Percentiles rank a stretch among this genome's conserved stretches.
Conservation (phyloP, 2,888 invertebrate genomes). For the Cremastinae sp. region DNA sequence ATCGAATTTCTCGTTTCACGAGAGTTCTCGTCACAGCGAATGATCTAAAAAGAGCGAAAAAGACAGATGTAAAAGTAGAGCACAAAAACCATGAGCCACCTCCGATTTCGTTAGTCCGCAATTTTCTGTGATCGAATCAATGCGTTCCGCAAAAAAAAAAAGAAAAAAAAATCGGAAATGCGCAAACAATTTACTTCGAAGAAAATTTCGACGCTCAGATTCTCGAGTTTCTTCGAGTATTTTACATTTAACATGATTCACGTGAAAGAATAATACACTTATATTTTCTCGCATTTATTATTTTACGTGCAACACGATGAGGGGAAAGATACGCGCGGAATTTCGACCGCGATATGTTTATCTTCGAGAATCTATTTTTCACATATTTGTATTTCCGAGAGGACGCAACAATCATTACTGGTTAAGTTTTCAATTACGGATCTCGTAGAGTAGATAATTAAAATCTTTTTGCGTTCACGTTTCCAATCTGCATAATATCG, state of each 20-base stretch:
- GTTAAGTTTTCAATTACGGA: neutral
- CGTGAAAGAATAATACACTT: neutral
- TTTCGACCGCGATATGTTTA: conserved; percentile 35
- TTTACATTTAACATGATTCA: too few species aligned
- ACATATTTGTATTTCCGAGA: conserved; percentile 16
- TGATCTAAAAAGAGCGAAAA: conserved; percentile 7
- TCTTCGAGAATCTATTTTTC: conserved; percentile 16
- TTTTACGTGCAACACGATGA: conserved; percentile 24
- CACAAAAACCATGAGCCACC: conserved; percentile 50
- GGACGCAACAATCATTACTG: neutral
- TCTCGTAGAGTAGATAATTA: conserved; percentile 1
- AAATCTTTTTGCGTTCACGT: neutral
- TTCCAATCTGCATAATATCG: neutral
- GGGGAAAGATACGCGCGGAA: conserved; percentile 39
- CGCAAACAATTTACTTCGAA: neutral
- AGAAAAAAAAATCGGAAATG: neutral
- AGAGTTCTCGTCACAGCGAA: conserved; percentile 7
- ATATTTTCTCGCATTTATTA: conserved; percentile 23
- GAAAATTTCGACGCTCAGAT: too few species aligned
- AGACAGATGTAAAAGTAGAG: conserved; percentile 42
- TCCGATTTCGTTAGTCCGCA: conserved; percentile 32
- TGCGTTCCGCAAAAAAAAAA: neutral
- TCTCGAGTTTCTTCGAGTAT: too few species aligned
- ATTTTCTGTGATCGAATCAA: conserved; percentile 65
- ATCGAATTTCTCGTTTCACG: conserved; percentile 26